Evolutionary conservation across 2,888 invertebrate genomes (phyloP), one percentile per base, ranked within the genome.

Genomic region (Yponomeuta cagnagella): DNA sequence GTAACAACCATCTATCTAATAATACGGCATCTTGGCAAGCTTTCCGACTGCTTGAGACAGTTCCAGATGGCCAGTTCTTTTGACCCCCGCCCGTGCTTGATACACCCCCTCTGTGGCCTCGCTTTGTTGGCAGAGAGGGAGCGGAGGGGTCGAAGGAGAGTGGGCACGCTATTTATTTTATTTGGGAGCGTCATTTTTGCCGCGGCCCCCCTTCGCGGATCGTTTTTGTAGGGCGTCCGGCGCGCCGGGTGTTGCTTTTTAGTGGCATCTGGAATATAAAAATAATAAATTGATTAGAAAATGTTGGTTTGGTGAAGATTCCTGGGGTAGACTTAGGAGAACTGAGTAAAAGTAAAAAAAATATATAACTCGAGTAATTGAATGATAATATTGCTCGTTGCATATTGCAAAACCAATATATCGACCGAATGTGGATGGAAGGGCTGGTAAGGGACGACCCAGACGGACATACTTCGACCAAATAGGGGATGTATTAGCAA

Each of bases 181-280:
- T 88, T 88, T 83, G 82, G 76, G 78, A 86, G 85, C 85, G 85
- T 87, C 87, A 88, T 88, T 88, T 88, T 87, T 87, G 88, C 86
- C 81, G 77, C 81, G 83, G 78, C 86, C 84, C 85, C 87, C 87
- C 84, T 83, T 82, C 83, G 80, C 79, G 79, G 81, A 84, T 83
- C 84, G 84, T 83, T 87, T 84, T 86, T 84, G 86, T 85, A 86
- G 85, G 84, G 84, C 81, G 85, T 83, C 85, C 86, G 78, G 82
- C 76, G 79, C 75, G 73, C 76, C 75, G 72, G 73, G 72, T 78
- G 79, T 75, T 84, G 77, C 79, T 82, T 72, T 80, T 73, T 77
- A 83, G 83, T 82, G 80, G 80, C 80, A 58, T 12, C 76, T 83
- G 82, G 73, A 75, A 81, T 76, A 72, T 71, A 73, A 58, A 23